These are phyloP conservation scores for Alcedo atthis DNA, from an alignment of 2,797 vertebrate species.

Conservation along the genomic window DNA sequence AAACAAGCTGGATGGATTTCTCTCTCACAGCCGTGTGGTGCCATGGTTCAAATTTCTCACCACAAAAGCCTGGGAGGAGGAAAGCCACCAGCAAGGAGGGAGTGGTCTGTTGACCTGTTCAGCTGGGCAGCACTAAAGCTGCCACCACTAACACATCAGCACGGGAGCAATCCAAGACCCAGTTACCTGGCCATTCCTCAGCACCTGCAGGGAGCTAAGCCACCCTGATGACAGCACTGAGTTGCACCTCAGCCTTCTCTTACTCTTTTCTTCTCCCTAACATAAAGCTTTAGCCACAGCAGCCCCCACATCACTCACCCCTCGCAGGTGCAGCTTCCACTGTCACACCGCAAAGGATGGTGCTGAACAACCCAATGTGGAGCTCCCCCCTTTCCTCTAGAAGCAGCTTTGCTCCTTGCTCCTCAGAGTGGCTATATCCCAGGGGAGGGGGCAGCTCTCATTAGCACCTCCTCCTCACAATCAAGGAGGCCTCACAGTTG, in stretches of 20 bases:
- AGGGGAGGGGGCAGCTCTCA: neutral
- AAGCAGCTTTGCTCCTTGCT: neutral
- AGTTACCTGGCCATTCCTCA: neutral
- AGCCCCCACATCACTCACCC: neutral
- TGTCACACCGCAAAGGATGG: fast-evolving
- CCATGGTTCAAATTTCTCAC: neutral
- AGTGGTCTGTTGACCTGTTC: too few species aligned
- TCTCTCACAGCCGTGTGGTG: neutral
- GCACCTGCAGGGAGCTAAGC: neutral
- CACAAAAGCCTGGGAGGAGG: neutral
- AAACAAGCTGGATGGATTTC: neutral
- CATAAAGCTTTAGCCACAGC: neutral
- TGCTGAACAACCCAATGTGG: fast-evolving
- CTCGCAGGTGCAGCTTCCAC: fast-evolving
- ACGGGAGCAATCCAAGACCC: fast-evolving
- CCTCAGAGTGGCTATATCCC: fast-evolving
- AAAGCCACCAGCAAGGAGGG: neutral
- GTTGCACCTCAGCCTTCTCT: neutral
- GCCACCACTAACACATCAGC: neutral
- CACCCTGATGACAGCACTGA: neutral
- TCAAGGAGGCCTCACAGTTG: neutral
- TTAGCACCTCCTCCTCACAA: neutral
- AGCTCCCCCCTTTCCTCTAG: neutral
- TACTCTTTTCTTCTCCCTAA: neutral
- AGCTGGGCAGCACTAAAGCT: neutral